Evolutionary conservation across 2,888 invertebrate genomes (phyloP).

Genomic region (Lagria hirta): DNA sequence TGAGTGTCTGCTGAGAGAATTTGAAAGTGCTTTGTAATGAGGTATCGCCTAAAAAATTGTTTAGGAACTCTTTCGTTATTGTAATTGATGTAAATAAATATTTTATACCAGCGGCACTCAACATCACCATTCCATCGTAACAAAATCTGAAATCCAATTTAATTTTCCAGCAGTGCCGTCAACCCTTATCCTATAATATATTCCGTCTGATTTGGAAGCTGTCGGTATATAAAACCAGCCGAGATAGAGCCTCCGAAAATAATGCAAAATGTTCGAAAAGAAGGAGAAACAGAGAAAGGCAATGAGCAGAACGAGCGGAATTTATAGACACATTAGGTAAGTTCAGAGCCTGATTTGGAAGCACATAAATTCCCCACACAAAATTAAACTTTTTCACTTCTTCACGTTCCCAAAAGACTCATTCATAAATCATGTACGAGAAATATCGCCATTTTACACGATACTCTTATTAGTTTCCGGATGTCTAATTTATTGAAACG

Average conservation of each 20-base stretch:
- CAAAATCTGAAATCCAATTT: constrained; percentile 38
- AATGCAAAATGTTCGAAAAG: constrained; percentile 38
- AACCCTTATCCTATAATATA: constrained; percentile 44
- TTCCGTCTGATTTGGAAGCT: constrained; percentile 42
- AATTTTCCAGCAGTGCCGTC: constrained; percentile 36
- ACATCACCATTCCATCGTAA: too few species aligned
- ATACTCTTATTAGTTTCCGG: constrained; percentile 32
- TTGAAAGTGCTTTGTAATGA: too few species aligned
- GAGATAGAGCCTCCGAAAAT: constrained; percentile 42
- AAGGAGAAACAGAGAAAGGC: constrained; percentile 26
- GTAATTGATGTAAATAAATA: too few species aligned
- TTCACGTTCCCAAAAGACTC: constrained; percentile 35
- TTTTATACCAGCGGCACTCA: too few species aligned
- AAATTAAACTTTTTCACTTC: constrained; percentile 48
- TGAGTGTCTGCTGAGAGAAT: too few species aligned
- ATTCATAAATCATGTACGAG: constrained; percentile 41
- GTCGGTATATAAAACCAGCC: constrained; percentile 34
- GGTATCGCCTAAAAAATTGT: too few species aligned
- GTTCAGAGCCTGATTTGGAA: constrained; percentile 44
- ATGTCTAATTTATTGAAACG: constrained; percentile 13
- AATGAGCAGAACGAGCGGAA: constrained; percentile 39
- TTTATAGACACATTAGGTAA: constrained; percentile 44
- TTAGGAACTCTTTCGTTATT: too few species aligned
- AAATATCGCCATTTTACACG: constrained; percentile 35
- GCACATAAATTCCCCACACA: constrained; percentile 42